phyloP scores from a whole-genome alignment of 1,140 invertebrate genomes.

The Drosophila biarmipes region DNA sequence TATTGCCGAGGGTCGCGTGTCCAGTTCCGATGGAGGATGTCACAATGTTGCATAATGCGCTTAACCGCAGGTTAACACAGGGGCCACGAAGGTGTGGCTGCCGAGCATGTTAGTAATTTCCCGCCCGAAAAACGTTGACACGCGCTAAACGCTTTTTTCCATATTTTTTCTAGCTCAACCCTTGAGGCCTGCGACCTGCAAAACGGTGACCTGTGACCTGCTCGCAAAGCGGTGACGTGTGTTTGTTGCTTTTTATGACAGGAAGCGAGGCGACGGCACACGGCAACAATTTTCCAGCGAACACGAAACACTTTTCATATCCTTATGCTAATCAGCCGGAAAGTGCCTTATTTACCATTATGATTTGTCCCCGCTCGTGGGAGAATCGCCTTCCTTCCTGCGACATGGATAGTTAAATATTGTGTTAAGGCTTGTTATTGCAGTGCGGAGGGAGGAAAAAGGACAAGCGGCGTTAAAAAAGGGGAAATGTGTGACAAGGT shows the following conservation, averaged over 20 bases:
- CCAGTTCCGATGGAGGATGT: conserved; percentile 33
- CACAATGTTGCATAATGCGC: conserved; percentile 75
- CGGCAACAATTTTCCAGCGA: conserved; percentile 50
- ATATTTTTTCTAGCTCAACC: conserved; percentile 46
- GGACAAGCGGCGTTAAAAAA: conserved; percentile 43
- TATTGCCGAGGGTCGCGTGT: conserved; percentile 64
- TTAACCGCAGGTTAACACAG: conserved; percentile 56
- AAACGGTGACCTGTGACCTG: conserved; percentile 36
- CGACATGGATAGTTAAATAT: conserved; percentile 53
- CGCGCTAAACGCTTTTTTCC: conserved; percentile 48
- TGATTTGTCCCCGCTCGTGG: conserved; percentile 34
- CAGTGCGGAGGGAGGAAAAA: conserved; percentile 9
- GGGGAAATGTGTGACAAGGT: conserved; percentile 40
- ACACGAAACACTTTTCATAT: conserved; percentile 62
- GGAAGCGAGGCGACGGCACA: conserved; percentile 57
- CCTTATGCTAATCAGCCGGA: conserved; percentile 67
- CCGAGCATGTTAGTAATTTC: conserved; percentile 60
- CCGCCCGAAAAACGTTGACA: conserved; percentile 57
- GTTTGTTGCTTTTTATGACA: conserved; percentile 65
- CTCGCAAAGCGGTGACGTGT: conserved; percentile 10
- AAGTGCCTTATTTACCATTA: conserved; percentile 44
- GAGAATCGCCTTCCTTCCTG: conserved; percentile 25
- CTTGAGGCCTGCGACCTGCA: conserved; percentile 39
- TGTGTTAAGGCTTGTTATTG: conserved; percentile 22
- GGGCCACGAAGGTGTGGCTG: conserved; percentile 20